These are phyloP conservation scores for Polyommatus icarus DNA, from an alignment of 2,888 invertebrate species.

Conservation along the genomic window DNA sequence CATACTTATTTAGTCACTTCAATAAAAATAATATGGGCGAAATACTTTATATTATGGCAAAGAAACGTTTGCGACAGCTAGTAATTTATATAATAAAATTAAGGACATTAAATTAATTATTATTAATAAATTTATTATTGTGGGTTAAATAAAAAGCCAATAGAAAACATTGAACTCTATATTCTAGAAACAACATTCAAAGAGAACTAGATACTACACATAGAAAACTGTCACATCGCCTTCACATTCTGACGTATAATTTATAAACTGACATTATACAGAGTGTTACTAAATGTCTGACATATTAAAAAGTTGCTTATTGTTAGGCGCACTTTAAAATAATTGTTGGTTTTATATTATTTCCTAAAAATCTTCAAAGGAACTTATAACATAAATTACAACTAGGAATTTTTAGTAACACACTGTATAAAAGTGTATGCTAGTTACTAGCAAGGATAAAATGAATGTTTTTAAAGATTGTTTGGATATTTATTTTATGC, in stretches of 20 bases:
- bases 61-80: too few species aligned
- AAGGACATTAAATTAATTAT: too few species aligned
- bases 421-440: neutral
- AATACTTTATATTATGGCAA: too few species aligned
- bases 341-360: neutral
- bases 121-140: too few species aligned
- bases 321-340: neutral
- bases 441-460: neutral
- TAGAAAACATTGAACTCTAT: constrained; percentile 77
- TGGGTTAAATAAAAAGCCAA: constrained; percentile 50
- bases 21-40: too few species aligned
- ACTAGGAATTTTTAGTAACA: neutral
- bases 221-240: constrained; percentile 44
- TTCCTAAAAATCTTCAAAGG: too few species aligned
- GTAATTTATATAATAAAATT: too few species aligned
- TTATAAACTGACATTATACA: neutral
- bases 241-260: neutral
- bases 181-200: constrained; percentile 79
- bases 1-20: too few species aligned
- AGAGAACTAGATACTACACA: constrained; percentile 55
- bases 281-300: neutral
- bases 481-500: constrained; percentile 24
- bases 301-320: neutral
- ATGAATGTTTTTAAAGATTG: constrained; percentile 7
- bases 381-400: neutral